phyloP scores from a whole-genome alignment of 2,797 vertebrate genomes.

The Mastacembelus armatus region DNA sequence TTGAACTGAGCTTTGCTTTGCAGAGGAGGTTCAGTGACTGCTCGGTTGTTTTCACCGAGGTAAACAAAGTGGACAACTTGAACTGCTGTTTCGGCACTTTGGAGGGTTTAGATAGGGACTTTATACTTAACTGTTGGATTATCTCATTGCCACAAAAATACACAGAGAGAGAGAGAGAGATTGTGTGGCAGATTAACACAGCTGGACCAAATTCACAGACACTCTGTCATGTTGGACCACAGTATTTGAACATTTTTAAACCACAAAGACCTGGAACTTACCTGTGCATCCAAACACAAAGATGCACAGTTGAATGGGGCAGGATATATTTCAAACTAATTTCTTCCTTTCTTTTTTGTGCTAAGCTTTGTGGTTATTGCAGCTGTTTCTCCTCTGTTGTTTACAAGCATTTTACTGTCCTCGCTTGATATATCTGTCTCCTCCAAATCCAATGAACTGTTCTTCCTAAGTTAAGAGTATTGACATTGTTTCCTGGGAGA shows the following conservation, averaged over 20 bases:
- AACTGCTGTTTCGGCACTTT: slow-evolving; percentile 64
- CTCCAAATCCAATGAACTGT: slow-evolving; percentile 26
- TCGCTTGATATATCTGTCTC: slow-evolving; percentile 33
- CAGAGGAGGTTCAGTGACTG: slow-evolving; percentile 50
- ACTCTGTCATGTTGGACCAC: slow-evolving; percentile 29
- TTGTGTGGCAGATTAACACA: slow-evolving; percentile 33
- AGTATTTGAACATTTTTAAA: slow-evolving; percentile 50
- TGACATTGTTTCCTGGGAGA: slow-evolving; percentile 31
- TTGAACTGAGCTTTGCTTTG: slow-evolving; percentile 53
- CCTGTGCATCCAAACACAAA: slow-evolving; percentile 3
- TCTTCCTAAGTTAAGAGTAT: slow-evolving; percentile 22
- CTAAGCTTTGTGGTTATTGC: slow-evolving; percentile 14
- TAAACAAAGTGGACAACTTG: slow-evolving; percentile 63
- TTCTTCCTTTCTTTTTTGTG: slow-evolving; percentile 31
- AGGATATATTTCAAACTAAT: slow-evolving; percentile 38
- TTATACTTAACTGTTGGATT: slow-evolving; percentile 28
- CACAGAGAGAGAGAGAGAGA: not conserved
- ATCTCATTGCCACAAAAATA: slow-evolving; percentile 45
- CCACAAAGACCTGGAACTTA: slow-evolving; percentile 46
- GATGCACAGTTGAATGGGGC: slow-evolving; percentile 27
- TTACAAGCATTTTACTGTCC: slow-evolving; percentile 34
- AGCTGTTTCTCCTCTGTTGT: slow-evolving; percentile 23
- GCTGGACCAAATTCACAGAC: slow-evolving; percentile 51
- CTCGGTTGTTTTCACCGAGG: slow-evolving; percentile 50
- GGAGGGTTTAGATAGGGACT: slow-evolving; percentile 36